Evolutionary conservation across 2,113 vertebrate genomes (phyloP).

Genomic region (Chaetorhynchus papuensis): DNA sequence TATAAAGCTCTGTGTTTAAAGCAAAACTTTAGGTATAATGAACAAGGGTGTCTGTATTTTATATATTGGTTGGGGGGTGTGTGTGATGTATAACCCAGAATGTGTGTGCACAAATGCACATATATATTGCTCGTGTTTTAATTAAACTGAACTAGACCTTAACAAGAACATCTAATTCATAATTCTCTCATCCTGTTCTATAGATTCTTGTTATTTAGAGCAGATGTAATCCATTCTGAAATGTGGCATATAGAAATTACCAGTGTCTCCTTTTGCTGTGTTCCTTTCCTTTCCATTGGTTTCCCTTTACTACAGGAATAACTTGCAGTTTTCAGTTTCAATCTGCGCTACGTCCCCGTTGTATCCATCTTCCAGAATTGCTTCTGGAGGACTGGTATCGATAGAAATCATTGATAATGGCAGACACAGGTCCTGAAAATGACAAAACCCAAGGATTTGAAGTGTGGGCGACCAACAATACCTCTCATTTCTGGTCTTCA

Average conservation of each 20-base stretch:
- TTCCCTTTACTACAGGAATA: neutral
- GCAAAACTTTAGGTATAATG: conserved; percentile 63
- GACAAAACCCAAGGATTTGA: neutral
- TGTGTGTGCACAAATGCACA: neutral
- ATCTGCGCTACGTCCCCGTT: neutral
- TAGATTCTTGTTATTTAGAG: conserved; percentile 57
- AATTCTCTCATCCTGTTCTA: conserved; percentile 44
- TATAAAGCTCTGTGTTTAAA: conserved; percentile 60
- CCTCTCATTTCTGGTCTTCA: neutral
- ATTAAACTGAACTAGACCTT: conserved; percentile 75
- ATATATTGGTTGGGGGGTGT: neutral
- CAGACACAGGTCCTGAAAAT: neutral
- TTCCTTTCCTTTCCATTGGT: neutral
- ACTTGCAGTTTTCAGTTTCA: neutral
- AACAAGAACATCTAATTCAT: conserved; percentile 66
- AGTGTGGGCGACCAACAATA: neutral
- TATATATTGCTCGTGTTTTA: conserved; percentile 58
- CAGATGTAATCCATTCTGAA: conserved; percentile 57
- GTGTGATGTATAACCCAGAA: conserved; percentile 36
- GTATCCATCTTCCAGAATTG: neutral
- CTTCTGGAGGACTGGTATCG: neutral
- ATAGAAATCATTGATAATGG: neutral
- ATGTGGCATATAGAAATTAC: neutral
- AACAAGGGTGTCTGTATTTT: conserved; percentile 35
- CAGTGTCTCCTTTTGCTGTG: neutral